Conservation (phyloP, 2,888 invertebrate species). For the Mythimna impura region DNA sequence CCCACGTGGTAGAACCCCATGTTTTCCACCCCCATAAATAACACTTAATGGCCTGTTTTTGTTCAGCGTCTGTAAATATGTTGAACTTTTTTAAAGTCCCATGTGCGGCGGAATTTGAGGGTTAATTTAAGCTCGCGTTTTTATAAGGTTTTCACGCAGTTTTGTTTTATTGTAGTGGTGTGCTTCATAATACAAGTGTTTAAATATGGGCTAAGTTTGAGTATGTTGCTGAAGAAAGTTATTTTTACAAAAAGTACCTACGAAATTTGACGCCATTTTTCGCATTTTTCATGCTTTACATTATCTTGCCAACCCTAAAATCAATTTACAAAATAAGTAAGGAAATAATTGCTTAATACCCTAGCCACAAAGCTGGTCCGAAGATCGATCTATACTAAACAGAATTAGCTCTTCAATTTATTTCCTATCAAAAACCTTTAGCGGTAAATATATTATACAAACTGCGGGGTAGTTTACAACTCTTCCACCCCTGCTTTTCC, state of each 20-base stretch:
- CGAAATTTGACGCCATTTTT: too few species aligned
- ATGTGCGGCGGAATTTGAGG: slow-evolving; percentile 54
- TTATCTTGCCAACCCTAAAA: slow-evolving; percentile 32
- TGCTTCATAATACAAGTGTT: slow-evolving; percentile 7
- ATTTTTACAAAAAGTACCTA: background rate
- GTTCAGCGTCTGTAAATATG: slow-evolving; percentile 55
- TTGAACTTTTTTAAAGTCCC: slow-evolving; percentile 60
- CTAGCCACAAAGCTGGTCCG: slow-evolving; percentile 28
- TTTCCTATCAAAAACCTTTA: slow-evolving; percentile 39
- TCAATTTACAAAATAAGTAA: slow-evolving; percentile 44
- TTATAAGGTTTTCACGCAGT: slow-evolving; percentile 30
- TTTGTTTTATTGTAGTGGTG: slow-evolving; percentile 22
- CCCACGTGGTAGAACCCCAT: slow-evolving; percentile 44
- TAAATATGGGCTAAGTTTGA: slow-evolving; percentile 1
- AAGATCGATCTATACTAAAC: slow-evolving; percentile 48
- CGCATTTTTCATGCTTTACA: too few species aligned
- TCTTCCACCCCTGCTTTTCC: background rate
- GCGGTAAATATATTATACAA: slow-evolving; percentile 28
- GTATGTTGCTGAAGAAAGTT: background rate
- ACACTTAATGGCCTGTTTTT: slow-evolving; percentile 62
- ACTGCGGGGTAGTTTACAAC: slow-evolving; percentile 42
- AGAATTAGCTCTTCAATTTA: slow-evolving; percentile 49
- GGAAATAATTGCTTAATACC: slow-evolving; percentile 27
- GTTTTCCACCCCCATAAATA: slow-evolving; percentile 59
- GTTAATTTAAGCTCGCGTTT: slow-evolving; percentile 54